phyloP scores from a whole-genome alignment of 1,140 invertebrate genomes.

The Drosophila ercepeae region DNA sequence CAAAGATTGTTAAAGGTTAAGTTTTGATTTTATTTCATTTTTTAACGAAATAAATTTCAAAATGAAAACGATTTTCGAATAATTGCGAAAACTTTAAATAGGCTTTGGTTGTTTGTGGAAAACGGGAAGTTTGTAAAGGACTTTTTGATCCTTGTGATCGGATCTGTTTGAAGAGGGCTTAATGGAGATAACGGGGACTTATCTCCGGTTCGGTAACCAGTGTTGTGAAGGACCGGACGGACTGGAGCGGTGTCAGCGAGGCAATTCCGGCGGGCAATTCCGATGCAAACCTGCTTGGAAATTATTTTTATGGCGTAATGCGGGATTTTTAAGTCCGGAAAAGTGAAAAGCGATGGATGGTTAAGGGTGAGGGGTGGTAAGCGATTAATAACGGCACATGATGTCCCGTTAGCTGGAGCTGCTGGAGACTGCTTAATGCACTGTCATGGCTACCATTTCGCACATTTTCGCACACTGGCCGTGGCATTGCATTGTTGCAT shows the following conservation, averaged over 20 bases:
- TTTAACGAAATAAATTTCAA: too few species aligned
- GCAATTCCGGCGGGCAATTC: conserved; percentile 43
- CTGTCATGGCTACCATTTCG: conserved; percentile 55
- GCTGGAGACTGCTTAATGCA: conserved; percentile 61
- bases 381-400: conserved; percentile 40
- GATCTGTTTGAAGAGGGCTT: conserved; percentile 14
- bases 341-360: conserved; percentile 6
- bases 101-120: too few species aligned
- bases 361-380: neutral
- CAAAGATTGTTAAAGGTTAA: too few species aligned
- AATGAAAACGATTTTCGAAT: too few species aligned
- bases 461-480: conserved; percentile 23
- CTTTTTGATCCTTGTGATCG: neutral
- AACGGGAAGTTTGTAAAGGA: too few species aligned
- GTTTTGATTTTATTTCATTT: too few species aligned
- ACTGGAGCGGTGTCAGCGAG: neutral
- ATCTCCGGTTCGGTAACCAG: conserved; percentile 24
- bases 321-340: conserved; percentile 35
- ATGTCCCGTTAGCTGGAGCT: conserved; percentile 31
- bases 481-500: conserved; percentile 28
- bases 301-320: conserved; percentile 50
- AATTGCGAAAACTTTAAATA: too few species aligned
- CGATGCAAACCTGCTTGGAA: conserved; percentile 47
- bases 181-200: conserved; percentile 3
- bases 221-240: conserved; percentile 23